Conservation (phyloP, 1,140 invertebrate species). For the Calycopis cecrops region DNA sequence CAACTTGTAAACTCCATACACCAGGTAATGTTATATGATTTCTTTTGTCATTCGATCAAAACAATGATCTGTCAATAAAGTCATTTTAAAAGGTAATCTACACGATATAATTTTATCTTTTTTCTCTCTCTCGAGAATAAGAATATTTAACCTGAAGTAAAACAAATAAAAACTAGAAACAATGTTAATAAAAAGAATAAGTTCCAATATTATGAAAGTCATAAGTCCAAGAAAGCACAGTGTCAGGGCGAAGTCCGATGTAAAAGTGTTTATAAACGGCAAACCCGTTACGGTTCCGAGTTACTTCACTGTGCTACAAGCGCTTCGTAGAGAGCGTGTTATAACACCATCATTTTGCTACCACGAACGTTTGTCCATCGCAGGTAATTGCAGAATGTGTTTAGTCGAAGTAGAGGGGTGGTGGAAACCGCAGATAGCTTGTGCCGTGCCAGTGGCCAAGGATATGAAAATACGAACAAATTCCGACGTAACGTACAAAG, state of each 20-base stretch:
- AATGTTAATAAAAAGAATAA: neutral
- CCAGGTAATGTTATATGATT: conserved; percentile 35
- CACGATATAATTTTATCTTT: too few relatives aligned
- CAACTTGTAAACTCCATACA: conserved; percentile 55
- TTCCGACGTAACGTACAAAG: conserved; percentile 77
- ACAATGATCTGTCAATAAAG: too few relatives aligned
- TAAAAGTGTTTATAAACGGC: conserved; percentile 53
- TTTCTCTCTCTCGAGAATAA: too few relatives aligned
- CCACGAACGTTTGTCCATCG: conserved; percentile 85
- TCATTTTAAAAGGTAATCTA: too few relatives aligned
- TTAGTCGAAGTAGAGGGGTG: conserved; percentile 85
- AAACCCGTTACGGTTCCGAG: conserved; percentile 46
- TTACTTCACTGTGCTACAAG: conserved; percentile 52
- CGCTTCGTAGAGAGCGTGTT: conserved; percentile 38
- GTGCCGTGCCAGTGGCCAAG: conserved; percentile 87
- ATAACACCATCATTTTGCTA: conserved; percentile 55
- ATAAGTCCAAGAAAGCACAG: neutral
- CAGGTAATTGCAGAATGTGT: conserved; percentile 89
- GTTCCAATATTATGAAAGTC: neutral
- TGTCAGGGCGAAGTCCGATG: conserved; percentile 10
- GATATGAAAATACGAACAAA: conserved; percentile 85
- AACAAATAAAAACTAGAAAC: neutral
- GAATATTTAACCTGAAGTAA: too few relatives aligned
- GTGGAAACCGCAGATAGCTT: conserved; percentile 86
- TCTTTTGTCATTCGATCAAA: too few relatives aligned